Base-by-base conservation (phyloP, 2,113 vertebrate genomes). In the Catharus fuscescens region DNA sequence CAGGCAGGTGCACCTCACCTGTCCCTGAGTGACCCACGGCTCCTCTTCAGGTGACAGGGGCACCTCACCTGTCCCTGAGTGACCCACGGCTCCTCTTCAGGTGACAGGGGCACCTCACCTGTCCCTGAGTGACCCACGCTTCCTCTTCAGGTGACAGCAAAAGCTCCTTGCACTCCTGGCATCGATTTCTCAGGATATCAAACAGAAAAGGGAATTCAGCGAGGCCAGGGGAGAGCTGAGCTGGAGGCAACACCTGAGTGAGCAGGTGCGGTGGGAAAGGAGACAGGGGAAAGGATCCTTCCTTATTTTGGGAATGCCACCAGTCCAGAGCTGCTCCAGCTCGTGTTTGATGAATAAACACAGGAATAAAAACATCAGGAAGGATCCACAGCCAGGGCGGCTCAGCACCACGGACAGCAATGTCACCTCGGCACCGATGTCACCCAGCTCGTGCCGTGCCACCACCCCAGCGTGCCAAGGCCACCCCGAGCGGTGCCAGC, bases 401-500 rank as follows among this genome's bases (percentile, higher is more conserved):
- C 60, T 65, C 88, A 95, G 88, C 70, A 90, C 92, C 90, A 61
- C 8, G 53, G 85, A 92, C 72, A 92, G 93, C 50, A 5, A n/a
- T 0, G 2, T 0, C 44, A 25, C 34, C 34, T 36, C 34, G 34
- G 34, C 34, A 36, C 4, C 2, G 1, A 0, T 1, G 7, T 1
- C 26, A 1, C 28, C n/a, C 45, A 2, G 5, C 14, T 14, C 34
- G 45, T 5, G 18, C 48, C 53, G 0, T 3, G 26, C 0, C 3
- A 4, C 14, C 61, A 5, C 18, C 40, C 23, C 4, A 1, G 0
- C 5, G 2, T 6, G 32, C 5, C 36, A 40, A 1, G 6, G 6
- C 4, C 10, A 4, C 9, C n/a, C 32, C 38, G 36, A 0, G 0
- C 0, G 4, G 0, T 6, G 20, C 28, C 62, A 32, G 5, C 57